These are phyloP conservation scores for Sandelia bainsii DNA, from an alignment of 2,797 vertebrate genomes.

Conservation along the genomic window DNA sequence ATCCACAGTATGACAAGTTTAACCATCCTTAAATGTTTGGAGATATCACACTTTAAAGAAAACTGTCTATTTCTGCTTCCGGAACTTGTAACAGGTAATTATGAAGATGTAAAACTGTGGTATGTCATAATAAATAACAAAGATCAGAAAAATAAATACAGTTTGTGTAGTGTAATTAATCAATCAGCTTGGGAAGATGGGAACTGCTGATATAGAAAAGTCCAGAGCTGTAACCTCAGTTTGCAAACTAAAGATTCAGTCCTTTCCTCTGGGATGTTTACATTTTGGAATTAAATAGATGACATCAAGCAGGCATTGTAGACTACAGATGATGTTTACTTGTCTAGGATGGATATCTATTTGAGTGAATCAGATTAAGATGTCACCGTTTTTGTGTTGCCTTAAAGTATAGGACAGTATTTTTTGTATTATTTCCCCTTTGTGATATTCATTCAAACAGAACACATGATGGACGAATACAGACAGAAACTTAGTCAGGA, in stretches of 20 bases:
- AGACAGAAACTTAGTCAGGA: conserved; percentile 5
- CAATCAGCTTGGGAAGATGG: not conserved
- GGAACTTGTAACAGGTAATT: not conserved
- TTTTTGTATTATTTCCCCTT: not conserved
- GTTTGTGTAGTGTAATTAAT: conserved; percentile 1
- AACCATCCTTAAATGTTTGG: not conserved
- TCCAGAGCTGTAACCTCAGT: conserved; percentile 1
- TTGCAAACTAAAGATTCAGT: conserved; percentile 13
- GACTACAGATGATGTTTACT: conserved; percentile 8
- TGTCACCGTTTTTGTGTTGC: not conserved
- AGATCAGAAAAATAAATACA: not conserved
- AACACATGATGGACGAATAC: conserved; percentile 10
- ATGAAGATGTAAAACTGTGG: not conserved
- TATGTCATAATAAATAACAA: not conserved
- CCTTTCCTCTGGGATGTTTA: conserved; percentile 1
- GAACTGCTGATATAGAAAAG: not conserved
- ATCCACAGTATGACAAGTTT: not conserved
- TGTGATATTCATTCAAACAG: conserved; percentile 5
- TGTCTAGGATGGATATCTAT: conserved; percentile 30
- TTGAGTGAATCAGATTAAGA: conserved; percentile 17
- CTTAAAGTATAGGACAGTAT: not conserved
- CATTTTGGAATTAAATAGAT: conserved; percentile 24
- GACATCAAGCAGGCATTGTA: conserved; percentile 12
- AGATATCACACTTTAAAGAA: not conserved
- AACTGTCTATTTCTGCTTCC: not conserved